These are phyloP conservation scores for Pteropus alecto DNA, from an alignment of 2,113 vertebrate species.

Conservation along the genomic window DNA sequence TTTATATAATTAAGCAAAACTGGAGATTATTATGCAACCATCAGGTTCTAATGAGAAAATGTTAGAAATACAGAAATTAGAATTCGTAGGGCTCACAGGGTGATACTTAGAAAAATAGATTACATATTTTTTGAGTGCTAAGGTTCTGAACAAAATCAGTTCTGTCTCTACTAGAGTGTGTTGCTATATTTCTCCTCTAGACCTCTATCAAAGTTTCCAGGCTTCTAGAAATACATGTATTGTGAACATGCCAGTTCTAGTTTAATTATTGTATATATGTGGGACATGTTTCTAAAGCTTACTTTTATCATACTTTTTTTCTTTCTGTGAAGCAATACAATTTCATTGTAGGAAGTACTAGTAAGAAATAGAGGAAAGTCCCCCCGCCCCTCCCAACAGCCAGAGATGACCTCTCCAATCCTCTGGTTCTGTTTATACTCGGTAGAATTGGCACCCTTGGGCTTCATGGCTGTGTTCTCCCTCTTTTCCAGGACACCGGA, in stretches of 20 bases:
- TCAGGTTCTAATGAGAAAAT: slow-evolving; percentile 15
- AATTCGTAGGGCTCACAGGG: neutral
- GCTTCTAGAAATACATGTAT: neutral
- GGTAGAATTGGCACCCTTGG: neutral
- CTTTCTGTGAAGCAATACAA: neutral
- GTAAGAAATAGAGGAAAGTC: neutral
- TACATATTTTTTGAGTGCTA: neutral
- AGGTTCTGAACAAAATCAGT: neutral
- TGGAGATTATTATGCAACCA: neutral
- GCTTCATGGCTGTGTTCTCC: slow-evolving; percentile 31
- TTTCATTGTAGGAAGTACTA: neutral
- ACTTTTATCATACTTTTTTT: neutral
- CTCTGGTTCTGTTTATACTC: neutral
- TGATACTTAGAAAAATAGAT: neutral
- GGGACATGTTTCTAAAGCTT: neutral
- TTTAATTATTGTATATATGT: neutral
- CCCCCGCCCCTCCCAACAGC: fast-evolving
- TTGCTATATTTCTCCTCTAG: neutral
- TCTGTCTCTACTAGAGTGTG: neutral
- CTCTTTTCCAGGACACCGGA: slow-evolving; percentile 92
- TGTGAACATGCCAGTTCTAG: neutral
- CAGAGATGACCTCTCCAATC: neutral
- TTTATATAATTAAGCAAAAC: slow-evolving; percentile 7
- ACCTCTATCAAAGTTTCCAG: neutral
- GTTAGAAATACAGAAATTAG: slow-evolving; percentile 7